Base-by-base conservation (phyloP, 2,888 invertebrate genomes). In the Tortricodes alternella region DNA sequence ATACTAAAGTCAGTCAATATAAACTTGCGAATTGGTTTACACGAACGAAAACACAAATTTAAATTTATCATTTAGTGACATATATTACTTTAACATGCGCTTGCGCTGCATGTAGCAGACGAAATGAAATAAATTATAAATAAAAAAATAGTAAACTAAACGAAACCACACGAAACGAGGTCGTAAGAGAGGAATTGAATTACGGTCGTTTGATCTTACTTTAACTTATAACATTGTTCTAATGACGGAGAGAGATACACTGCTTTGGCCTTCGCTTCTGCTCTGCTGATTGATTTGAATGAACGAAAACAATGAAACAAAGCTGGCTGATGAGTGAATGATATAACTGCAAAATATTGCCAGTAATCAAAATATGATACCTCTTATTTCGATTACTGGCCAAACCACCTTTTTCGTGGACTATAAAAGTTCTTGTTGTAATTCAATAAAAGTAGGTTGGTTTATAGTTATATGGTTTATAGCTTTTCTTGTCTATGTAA, bases 51-150 rank as follows among this genome's bases (percentile, higher is more conserved):
- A 50, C 35, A 4, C 49, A 50, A 15, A 55, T 35, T n/a, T 43
- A 18, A 3, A 27, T 8, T 9, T 23, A 27, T 24, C 44, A 38
- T 23, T 18, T n/a, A 23, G 8, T 49, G 49, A 49, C 43, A 44
- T 43, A n/a, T 37, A 7, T 29, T 27, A 41, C 7, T 1, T n/a
- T 1, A 37, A 16, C 44, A 23, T 56, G 56, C 56, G 56, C 35
- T 49, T 56, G 44, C 56, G 56, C 56, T 29, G 6, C 37, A 11
- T 13, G 29, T 23, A 24, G 24, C 18, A 48, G 15, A 43, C 38
- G 15, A 46, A 27, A 29, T 37, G 13, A 56, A 56, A 50, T 44
- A 37, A 56, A n/a, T n/a, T n/a, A n/a, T n/a, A 52, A 48, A 16
- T 21, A 23, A 41, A 19, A 13, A 16, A 43, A 51, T 13, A n/a